Evolutionary conservation across 2,113 vertebrate genomes (phyloP).

Genomic region (Mus pahari): DNA sequence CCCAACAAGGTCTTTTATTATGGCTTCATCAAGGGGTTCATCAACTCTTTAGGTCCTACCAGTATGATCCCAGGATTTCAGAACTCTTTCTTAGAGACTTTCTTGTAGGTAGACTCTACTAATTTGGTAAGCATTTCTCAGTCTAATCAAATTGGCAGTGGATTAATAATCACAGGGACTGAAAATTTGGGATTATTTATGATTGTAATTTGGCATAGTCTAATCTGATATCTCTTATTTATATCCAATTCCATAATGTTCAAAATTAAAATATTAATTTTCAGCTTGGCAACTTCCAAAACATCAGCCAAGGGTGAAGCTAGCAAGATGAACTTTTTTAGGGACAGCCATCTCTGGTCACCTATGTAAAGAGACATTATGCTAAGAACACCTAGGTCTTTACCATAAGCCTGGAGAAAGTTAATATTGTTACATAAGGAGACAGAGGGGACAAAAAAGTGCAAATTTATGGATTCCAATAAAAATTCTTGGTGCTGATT

Average conservation of each 20-base stretch:
- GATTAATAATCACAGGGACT: background rate
- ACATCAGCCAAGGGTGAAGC: background rate
- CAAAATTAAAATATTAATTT: constrained; percentile 29
- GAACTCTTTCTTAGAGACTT: background rate
- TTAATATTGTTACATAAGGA: background rate
- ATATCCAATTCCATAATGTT: constrained; percentile 33
- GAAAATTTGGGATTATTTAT: constrained; percentile 15
- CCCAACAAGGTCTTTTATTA: background rate
- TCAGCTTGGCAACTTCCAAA: background rate
- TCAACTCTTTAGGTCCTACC: background rate
- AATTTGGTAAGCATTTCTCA: background rate
- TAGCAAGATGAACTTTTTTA: constrained; percentile 19
- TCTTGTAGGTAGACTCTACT: background rate
- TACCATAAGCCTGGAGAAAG: background rate
- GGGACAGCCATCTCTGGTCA: constrained; percentile 1
- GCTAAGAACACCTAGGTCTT: background rate
- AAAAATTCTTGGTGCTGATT: background rate
- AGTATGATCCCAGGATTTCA: background rate
- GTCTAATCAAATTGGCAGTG: background rate
- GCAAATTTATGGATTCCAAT: background rate
- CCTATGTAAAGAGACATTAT: background rate
- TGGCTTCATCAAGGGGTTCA: background rate
- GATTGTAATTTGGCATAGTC: background rate
- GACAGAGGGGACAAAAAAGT: background rate
- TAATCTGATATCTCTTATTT: background rate